Evolutionary conservation across 2,888 invertebrate genomes (phyloP), one percentile per base, ranked within the genome.

Genomic region (Eumacrocentrus americanus): DNA sequence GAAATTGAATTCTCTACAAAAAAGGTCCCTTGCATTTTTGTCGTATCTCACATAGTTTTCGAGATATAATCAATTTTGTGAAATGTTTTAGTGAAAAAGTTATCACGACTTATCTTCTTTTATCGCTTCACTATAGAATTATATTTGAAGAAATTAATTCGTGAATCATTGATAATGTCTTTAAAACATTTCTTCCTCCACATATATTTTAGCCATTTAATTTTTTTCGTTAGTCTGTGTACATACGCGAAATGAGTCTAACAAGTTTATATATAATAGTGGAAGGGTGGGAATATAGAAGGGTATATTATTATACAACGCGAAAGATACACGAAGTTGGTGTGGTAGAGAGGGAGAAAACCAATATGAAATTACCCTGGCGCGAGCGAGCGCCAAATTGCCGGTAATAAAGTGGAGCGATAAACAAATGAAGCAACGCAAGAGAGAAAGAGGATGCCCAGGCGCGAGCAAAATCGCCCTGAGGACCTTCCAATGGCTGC

Each of bases 301-400:
- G n/a, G n/a, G n/a, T n/a, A n/a, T 53, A 38, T 55, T 55, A 58
- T 57, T 58, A 58, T 58, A 55, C 48, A 53, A 23, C 23, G 40
- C n/a, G 25, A 44, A 44, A 51, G 44, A 18, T 44, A 51, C 12
- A 38, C 22, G 42, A 50, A 58, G 54, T 29, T 29, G 25, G 40
- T 16, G 22, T 47, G 46, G 54, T 23, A 48, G 55, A 62, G 61
- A 67, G 67, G 72, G 70, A 73, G 74, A 76, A 77, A 76, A 76
- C 77, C 76, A 76, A 77, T 76, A 77, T 76, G 74, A 75, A 77
- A 77, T 77, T 77, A 77, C 70, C 70, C 70, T 74, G 71, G 72
- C 74, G 74, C 75, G 72, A 74, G 72, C 70, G 70, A 73, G 73
- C 74, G 70, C 75, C 72, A 77, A 77, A 77, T 77, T 77, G 73